Evolutionary conservation across 2,113 vertebrate genomes (phyloP).

Genomic region (Natator depressus): DNA sequence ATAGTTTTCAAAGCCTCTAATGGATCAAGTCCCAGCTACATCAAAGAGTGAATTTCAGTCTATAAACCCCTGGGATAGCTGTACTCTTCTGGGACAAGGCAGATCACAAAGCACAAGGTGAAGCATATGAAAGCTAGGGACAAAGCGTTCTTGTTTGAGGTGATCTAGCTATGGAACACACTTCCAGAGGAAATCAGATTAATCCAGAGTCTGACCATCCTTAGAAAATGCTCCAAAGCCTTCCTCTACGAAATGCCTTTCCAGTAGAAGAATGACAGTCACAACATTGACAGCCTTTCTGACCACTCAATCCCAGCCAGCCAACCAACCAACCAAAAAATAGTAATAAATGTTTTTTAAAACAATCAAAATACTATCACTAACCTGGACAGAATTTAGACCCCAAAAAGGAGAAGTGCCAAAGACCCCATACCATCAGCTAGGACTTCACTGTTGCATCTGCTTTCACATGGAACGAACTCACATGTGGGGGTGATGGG

Average conservation of each 20-base stretch:
- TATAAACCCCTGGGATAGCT: not conserved
- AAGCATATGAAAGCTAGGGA: not conserved
- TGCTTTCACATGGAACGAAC: not conserved
- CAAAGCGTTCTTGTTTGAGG: not conserved
- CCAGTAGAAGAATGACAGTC: not conserved
- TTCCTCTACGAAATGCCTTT: not conserved
- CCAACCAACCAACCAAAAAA: not conserved
- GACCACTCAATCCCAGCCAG: not conserved
- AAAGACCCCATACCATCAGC: not conserved
- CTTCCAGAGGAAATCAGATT: not conserved
- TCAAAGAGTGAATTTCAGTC: not conserved
- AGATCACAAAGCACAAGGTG: not conserved
- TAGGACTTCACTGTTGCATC: not conserved
- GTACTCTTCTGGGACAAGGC: not conserved
- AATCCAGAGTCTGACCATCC: not conserved
- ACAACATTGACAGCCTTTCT: not conserved
- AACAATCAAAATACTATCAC: not conserved
- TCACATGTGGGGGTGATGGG: not conserved
- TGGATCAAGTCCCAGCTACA: not conserved
- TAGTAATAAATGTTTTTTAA: not conserved
- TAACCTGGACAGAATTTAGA: not conserved
- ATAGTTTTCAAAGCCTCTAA: not conserved
- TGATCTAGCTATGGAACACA: not conserved
- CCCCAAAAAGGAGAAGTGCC: not conserved
- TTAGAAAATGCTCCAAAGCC: not conserved